Evolutionary conservation across 2,888 invertebrate species (phyloP).

Genomic region (Spisula solida): DNA sequence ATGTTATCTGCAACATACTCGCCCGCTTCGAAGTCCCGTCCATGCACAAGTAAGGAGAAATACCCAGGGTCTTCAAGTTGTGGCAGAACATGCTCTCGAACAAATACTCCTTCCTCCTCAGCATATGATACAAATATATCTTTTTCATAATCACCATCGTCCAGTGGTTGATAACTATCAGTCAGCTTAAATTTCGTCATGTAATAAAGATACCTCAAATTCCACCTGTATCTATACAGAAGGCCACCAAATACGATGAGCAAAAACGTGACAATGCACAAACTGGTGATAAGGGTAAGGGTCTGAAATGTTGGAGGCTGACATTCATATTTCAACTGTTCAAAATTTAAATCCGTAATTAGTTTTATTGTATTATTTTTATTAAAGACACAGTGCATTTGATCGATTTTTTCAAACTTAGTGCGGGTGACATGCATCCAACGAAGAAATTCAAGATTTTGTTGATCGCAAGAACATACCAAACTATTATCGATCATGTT

Average conservation of each 20-base stretch:
- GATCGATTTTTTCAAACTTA: background rate
- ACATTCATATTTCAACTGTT: slow-evolving; percentile 30
- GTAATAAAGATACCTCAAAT: slow-evolving; percentile 50
- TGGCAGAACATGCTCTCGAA: slow-evolving; percentile 7
- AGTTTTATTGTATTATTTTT: background rate
- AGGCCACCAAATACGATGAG: slow-evolving; percentile 32
- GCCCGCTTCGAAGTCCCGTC: slow-evolving; percentile 46
- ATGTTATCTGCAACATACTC: slow-evolving; percentile 53
- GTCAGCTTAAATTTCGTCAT: slow-evolving; percentile 48
- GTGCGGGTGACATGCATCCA: slow-evolving; percentile 5
- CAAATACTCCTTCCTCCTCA: slow-evolving; percentile 43
- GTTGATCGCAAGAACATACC: slow-evolving; percentile 22
- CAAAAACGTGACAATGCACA: slow-evolving; percentile 37
- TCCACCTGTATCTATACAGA: slow-evolving; percentile 49
- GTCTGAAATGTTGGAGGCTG: background rate
- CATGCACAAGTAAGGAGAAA: slow-evolving; percentile 44
- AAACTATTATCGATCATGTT: slow-evolving; percentile 30
- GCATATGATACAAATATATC: slow-evolving; percentile 56
- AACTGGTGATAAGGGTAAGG: slow-evolving; percentile 26
- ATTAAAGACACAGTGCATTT: slow-evolving; percentile 11
- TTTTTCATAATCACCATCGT: slow-evolving; percentile 42
- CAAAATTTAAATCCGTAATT: background rate
- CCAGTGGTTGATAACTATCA: slow-evolving; percentile 19
- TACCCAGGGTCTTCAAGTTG: slow-evolving; percentile 36
- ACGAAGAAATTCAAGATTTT: slow-evolving; percentile 34